A percentile compares a stretch with the other conserved stretches of the same genome.
These are phyloP conservation scores for Rhombomys opimus DNA, from an alignment of 2,113 vertebrate species.

Conservation along the genomic window DNA sequence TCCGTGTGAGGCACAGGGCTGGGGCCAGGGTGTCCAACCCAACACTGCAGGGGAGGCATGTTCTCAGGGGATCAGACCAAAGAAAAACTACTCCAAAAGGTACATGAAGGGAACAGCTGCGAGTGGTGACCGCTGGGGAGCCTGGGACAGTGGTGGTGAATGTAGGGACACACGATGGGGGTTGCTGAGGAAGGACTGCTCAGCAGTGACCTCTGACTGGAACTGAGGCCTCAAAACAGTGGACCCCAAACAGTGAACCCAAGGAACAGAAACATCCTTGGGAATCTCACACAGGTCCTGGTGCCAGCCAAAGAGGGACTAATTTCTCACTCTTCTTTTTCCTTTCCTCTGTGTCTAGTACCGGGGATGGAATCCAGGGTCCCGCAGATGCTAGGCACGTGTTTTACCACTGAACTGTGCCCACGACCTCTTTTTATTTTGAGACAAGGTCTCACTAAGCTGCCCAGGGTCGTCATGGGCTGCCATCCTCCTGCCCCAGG, in stretches of 20 bases:
- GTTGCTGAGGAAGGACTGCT: not conserved
- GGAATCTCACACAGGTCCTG: not conserved
- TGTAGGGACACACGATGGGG: not conserved
- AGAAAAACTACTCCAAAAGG: not conserved
- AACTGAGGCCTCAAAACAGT: not conserved
- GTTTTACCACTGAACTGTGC: not conserved
- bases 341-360: not conserved
- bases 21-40: not conserved
- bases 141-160: not conserved
- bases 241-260: not conserved
- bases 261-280: not conserved
- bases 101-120: not conserved
- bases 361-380: too few species aligned
- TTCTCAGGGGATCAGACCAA: not conserved
- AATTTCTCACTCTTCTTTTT: not conserved
- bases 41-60: not conserved
- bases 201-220: not conserved
- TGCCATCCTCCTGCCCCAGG: not conserved
- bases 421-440: not conserved
- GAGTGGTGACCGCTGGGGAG: not conserved
- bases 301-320: too few species aligned
- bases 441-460: not conserved
- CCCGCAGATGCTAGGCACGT: not conserved
- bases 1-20: not conserved
- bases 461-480: not conserved